Conservation (phyloP, 2,888 invertebrate species). For the Nomada ruficornis region DNA sequence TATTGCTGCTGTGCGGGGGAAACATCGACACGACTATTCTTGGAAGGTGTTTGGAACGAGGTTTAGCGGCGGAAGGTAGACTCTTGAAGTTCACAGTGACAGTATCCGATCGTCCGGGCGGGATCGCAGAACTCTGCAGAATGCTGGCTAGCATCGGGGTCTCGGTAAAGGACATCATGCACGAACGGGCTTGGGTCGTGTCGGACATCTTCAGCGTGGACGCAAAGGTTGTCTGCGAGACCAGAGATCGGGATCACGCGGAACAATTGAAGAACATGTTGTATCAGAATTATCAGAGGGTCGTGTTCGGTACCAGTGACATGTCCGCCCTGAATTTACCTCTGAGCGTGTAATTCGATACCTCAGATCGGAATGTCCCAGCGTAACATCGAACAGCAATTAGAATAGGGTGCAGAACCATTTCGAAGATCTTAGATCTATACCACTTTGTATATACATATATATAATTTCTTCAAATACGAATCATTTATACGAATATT, state of each 20-base stretch:
- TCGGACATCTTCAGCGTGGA: constrained; percentile 94
- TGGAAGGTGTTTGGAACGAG: constrained; percentile 94
- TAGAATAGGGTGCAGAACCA: no score
- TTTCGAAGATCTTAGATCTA: no score
- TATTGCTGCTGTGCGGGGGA: constrained; percentile 93
- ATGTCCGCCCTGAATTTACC: constrained; percentile 10
- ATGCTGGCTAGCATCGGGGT: constrained; percentile 91
- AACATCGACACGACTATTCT: constrained; percentile 97
- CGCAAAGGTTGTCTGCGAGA: constrained; percentile 96
- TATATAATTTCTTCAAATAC: no score
- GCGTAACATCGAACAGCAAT: no score
- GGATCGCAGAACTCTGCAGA: constrained; percentile 93
- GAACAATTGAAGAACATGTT: constrained; percentile 87
- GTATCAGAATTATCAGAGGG: constrained; percentile 86
- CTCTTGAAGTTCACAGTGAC: constrained; percentile 91
- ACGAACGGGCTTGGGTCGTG: constrained; percentile 97
- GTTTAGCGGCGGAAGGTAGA: constrained; percentile 94
- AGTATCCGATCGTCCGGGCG: constrained; percentile 94
- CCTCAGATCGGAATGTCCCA: not conserved
- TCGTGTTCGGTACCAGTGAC: constrained; percentile 83
- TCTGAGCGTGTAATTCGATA: not conserved
- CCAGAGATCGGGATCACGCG: constrained; percentile 92
- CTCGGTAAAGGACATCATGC: constrained; percentile 97
- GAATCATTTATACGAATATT: no score
- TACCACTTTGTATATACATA: no score